Percentiles rank a stretch among this genome's conserved stretches.
phyloP scores from a whole-genome alignment of 64 coral and sea anemone genomes.

The Porites lutea region DNA sequence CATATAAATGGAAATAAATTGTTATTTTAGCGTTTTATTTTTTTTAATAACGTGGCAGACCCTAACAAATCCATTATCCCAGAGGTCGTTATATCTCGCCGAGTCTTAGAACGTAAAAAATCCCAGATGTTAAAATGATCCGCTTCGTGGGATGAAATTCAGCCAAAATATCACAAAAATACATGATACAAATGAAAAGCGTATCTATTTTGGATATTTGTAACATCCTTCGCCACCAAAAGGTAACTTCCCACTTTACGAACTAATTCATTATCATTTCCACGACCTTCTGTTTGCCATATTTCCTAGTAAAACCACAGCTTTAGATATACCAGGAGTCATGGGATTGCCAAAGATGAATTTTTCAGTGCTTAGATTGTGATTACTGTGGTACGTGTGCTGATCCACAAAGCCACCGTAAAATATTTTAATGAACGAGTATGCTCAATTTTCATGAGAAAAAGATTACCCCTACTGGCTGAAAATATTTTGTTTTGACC shows the following conservation, averaged over 20 bases:
- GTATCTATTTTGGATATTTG: not conserved
- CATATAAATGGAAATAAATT: too few species aligned
- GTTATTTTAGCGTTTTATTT: too few species aligned
- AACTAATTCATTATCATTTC: slow-evolving; percentile 8
- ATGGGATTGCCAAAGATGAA: slow-evolving; percentile 14
- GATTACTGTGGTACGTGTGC: not conserved
- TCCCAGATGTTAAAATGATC: not conserved
- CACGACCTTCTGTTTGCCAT: not conserved
- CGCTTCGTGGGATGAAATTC: not conserved
- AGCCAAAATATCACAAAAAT: not conserved
- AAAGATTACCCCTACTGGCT: slow-evolving; percentile 1
- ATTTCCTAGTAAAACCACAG: slow-evolving; percentile 1
- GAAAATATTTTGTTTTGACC: not conserved
- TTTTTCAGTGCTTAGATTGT: slow-evolving; percentile 29
- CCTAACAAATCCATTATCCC: too few species aligned
- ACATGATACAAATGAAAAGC: not conserved
- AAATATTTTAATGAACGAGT: slow-evolving; percentile 28
- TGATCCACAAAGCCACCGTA: slow-evolving; percentile 9
- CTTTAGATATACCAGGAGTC: not conserved
- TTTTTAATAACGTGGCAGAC: too few species aligned
- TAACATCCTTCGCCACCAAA: not conserved
- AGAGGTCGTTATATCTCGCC: too few species aligned
- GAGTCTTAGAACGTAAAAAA: too few species aligned
- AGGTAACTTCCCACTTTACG: not conserved
- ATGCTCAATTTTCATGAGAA: not conserved